A percentile compares a stretch with the other conserved stretches of the same genome.
These are phyloP conservation scores for Drosophila fungiperda DNA, from an alignment of 2,888 invertebrate genomes.

Conservation along the genomic window DNA sequence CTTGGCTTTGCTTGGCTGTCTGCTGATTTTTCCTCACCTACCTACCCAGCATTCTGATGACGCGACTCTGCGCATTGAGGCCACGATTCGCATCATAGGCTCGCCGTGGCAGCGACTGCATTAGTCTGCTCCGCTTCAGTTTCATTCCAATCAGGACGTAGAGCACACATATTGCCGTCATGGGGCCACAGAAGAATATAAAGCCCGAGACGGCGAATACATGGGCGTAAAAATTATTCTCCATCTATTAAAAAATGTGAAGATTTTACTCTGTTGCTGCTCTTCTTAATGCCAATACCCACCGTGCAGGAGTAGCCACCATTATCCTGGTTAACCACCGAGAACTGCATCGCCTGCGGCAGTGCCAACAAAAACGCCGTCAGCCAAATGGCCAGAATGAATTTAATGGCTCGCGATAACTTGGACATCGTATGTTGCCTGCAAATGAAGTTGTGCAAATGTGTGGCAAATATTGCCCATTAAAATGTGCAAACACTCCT, in stretches of 20 bases:
- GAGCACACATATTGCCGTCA: constrained; percentile 93
- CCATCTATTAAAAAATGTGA: constrained; percentile 74
- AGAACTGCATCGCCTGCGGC: constrained; percentile 88
- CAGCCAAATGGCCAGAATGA: constrained; percentile 93
- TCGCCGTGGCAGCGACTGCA: constrained; percentile 87
- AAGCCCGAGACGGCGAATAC: constrained; percentile 92
- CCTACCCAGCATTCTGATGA: constrained; percentile 93
- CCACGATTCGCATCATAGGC: constrained; percentile 85
- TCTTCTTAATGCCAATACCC: constrained; percentile 53
- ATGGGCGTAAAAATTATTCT: constrained; percentile 86
- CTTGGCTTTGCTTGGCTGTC: constrained; percentile 1
- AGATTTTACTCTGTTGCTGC: constrained; percentile 3
- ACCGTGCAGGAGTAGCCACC: constrained; percentile 84
- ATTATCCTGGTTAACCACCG: constrained; percentile 81
- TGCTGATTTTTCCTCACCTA: constrained; percentile 85
- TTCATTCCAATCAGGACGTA: constrained; percentile 92
- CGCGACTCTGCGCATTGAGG: constrained; percentile 88
- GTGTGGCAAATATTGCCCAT: neutral
- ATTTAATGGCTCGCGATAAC: constrained; percentile 92
- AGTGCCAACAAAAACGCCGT: constrained; percentile 90
- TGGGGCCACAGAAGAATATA: constrained; percentile 94
- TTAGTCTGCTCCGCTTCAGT: constrained; percentile 88
- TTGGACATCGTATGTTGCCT: constrained; percentile 93
- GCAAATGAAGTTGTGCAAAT: constrained; percentile 31
- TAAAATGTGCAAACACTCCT: neutral